Base-by-base conservation (phyloP, 2,797 vertebrate genomes). In the Myripristis jacobus region DNA sequence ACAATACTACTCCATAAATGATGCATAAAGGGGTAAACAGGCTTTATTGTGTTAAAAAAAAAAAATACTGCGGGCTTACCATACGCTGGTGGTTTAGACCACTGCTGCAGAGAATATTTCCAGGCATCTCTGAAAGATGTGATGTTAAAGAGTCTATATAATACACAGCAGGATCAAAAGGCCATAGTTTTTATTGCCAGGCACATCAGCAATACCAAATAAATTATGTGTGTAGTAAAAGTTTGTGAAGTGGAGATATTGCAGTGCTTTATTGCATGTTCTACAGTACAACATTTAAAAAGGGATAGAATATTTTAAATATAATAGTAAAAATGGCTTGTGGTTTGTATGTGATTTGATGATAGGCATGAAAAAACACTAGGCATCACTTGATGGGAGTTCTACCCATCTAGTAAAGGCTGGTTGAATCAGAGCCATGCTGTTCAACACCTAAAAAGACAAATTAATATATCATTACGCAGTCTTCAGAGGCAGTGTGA, bases 21-120 rank as follows among this genome's bases (percentile, higher is more conserved):
- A 25, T 7, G 1, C n/a, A 38, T 54, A 59, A 58, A 70, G 50
- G 47, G 41, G 7, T 68, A 36, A 74, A 69, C n/a, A 70, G 5
- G 29, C 57, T 73, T 70, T 3, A 69, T 13, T n/a, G n/a, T n/a
- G n/a, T n/a, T n/a, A n/a, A n/a, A 13, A 48, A 66, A 13, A 27
- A 62, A 6, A 61, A 67, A 72, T 41, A 41, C 56, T 48, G 31
- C 38, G 31, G 22, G 46, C 31, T 41, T 57, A 22, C 19, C 25
- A 16, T 21, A 51, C 3, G 53, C n/a, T 66, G 31, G 51, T 43
- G 21, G n/a, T 47, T 36, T 11, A 53, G 65, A 68, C 52, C 15
- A 62, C 36, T 44, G n/a, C 58, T 38, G 52, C 36, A 56, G 27
- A 50, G 10, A 48, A 16, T 13, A 21, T 47, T 56, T 52, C 24